Conservation (phyloP, 2,888 invertebrate species). For the Drosophila quinaria region DNA sequence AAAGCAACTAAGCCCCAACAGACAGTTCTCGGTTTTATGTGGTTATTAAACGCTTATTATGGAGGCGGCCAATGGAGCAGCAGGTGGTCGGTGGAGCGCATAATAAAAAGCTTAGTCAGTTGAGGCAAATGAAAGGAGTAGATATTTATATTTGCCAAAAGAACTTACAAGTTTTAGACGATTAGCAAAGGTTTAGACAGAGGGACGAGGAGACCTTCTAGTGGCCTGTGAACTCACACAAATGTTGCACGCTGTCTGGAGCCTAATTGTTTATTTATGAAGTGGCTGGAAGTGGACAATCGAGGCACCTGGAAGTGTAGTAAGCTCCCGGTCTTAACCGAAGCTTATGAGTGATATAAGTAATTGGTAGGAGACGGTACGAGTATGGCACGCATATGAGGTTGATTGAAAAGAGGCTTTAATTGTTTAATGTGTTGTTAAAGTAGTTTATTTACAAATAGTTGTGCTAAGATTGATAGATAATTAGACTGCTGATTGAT, state of each 20-base stretch:
- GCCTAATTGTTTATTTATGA: slow-evolving; percentile 71
- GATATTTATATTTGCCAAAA: slow-evolving; percentile 1
- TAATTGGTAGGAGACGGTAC: neutral
- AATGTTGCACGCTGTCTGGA: slow-evolving; percentile 39
- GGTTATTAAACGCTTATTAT: slow-evolving; percentile 56
- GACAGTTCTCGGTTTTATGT: slow-evolving; percentile 28
- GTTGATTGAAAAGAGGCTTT: slow-evolving; percentile 4
- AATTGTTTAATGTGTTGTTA: slow-evolving; percentile 6
- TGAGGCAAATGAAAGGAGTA: slow-evolving; percentile 14
- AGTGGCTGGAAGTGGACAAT: slow-evolving; percentile 40
- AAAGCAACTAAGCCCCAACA: slow-evolving; percentile 18
- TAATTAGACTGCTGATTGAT: neutral
- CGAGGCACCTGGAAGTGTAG: slow-evolving; percentile 32
- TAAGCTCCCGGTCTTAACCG: slow-evolving; percentile 29
- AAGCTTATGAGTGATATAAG: slow-evolving; percentile 25
- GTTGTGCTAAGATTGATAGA: neutral
- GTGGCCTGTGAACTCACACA: slow-evolving; percentile 58
- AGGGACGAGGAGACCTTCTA: slow-evolving; percentile 16
- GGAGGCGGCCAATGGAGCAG: slow-evolving; percentile 21
- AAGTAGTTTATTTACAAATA: neutral
- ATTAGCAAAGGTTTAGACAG: slow-evolving; percentile 36
- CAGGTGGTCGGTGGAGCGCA: slow-evolving; percentile 15
- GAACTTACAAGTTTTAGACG: slow-evolving; percentile 31
- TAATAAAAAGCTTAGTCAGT: slow-evolving; percentile 29
- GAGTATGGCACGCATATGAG: neutral